These are phyloP conservation scores for Teleogryllus occipitalis DNA, from an alignment of 1,140 invertebrate species.

Conservation along the genomic window DNA sequence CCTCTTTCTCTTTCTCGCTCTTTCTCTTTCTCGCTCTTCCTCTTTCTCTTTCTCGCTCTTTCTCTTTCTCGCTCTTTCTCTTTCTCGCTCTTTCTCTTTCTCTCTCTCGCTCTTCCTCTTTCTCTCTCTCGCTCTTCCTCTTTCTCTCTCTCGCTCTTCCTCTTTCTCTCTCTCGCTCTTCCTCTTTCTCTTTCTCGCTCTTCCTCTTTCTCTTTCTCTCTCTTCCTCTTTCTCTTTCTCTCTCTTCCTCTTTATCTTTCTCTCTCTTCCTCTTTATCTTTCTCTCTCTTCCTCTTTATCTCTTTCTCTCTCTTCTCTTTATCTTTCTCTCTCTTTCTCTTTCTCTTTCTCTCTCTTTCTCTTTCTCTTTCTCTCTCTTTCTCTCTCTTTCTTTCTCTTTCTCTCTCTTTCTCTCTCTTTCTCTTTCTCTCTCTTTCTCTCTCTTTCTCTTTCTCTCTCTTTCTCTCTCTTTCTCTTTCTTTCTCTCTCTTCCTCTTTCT, in stretches of 20 bases:
- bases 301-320: constrained; percentile 20
- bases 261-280: background rate
- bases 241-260: background rate
- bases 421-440: background rate
- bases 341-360: constrained; percentile 21
- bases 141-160: no score
- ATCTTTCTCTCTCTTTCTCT: constrained; percentile 25
- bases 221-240: background rate
- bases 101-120: background rate
- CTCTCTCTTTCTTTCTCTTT: background rate
- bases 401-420: background rate
- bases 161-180: no score
- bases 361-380: background rate
- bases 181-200: no score
- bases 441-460: background rate
- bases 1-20: background rate
- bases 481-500: no score
- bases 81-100: background rate
- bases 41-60: background rate
- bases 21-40: background rate
- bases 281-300: constrained; percentile 8
- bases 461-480: background rate
- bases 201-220: background rate
- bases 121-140: background rate
- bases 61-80: background rate